Percentiles rank a stretch among this genome's conserved stretches.
Evolutionary conservation across 2,888 invertebrate species (phyloP).

Genomic region (Cenopis cana): DNA sequence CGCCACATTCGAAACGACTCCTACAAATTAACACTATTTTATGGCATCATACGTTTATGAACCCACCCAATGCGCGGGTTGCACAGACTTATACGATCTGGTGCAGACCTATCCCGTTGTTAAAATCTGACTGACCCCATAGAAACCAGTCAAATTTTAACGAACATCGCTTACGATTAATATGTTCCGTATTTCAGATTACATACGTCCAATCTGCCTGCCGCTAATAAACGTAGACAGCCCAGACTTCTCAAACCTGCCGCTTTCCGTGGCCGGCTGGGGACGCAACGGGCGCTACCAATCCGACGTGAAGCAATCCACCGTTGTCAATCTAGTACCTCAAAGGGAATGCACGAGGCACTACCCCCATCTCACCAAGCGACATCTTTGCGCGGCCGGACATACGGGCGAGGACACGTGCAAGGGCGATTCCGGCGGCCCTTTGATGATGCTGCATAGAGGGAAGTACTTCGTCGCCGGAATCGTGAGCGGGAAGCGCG

Average conservation of each 20-base stretch:
- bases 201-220: slow-evolving; percentile 75
- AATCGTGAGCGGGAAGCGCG: slow-evolving; percentile 76
- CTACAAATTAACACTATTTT: no score
- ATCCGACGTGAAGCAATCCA: slow-evolving; percentile 73
- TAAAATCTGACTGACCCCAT: no score
- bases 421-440: slow-evolving; percentile 79
- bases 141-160: no score
- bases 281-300: slow-evolving; percentile 69
- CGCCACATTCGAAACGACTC: no score
- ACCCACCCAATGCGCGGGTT: no score
- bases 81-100: no score
- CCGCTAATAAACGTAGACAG: slow-evolving; percentile 71
- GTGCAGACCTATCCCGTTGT: no score
- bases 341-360: slow-evolving; percentile 63
- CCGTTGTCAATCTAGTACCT: slow-evolving; percentile 70
- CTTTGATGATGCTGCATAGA: slow-evolving; percentile 72
- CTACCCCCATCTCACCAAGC: slow-evolving; percentile 64
- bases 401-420: slow-evolving; percentile 76
- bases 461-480: slow-evolving; percentile 73
- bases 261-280: slow-evolving; percentile 75
- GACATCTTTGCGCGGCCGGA: slow-evolving; percentile 75
- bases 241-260: slow-evolving; percentile 64
- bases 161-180: no score
- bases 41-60: no score
- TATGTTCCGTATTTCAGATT: slow-evolving; percentile 59